Base-by-base conservation (phyloP, 2,888 invertebrate species). In the Tanypteryx hageni region DNA sequence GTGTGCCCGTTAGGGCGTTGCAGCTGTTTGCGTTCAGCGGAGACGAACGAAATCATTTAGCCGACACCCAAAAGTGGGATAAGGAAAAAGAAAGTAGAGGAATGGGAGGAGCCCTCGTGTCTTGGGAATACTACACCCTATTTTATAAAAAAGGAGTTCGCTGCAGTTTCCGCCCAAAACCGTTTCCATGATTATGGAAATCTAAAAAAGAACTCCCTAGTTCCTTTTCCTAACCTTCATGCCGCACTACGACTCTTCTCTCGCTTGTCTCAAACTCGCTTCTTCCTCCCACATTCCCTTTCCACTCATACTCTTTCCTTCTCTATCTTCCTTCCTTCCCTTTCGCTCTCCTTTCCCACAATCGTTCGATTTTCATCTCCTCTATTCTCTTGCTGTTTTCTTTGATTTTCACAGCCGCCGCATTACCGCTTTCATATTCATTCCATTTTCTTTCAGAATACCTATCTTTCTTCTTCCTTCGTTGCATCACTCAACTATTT, bases 31-130 rank as follows among this genome's bases (percentile, higher is more conserved):
- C 64, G 64, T 11, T 18, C 89, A 89, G n/a, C 31, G 64, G 64
- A 89, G 89, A 27, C 68, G 89, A 89, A 89, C 89, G 89, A n/a
- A 89, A 89, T 64, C 64, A 61, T 44, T 89, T 44, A 89, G 89
- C 89, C 89, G 64, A 89, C 89, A 64, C 89, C 89, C 89, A 89
- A n/a, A 86, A 31, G 31, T 31, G 9, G 22, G 18, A 31, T 31
- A 27, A 16, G 31, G 89, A 13, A n/a, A 31, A 64, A 89, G 56
- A 16, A 18, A 57, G 56, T 16, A 83, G n/a, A 82, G 22, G 44
- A 82, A 31, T 44, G 44, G 57, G 56, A 44, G 44, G 44, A 44
- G 5, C 44, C 5, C 1, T 44, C 44, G 5, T 44, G 44, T 44
- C 44, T 76, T 76, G 76, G 13, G 89, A 61, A 18, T 31, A 44